phyloP scores from a whole-genome alignment of 2,797 vertebrate genomes.

The Siniperca undulata region DNA sequence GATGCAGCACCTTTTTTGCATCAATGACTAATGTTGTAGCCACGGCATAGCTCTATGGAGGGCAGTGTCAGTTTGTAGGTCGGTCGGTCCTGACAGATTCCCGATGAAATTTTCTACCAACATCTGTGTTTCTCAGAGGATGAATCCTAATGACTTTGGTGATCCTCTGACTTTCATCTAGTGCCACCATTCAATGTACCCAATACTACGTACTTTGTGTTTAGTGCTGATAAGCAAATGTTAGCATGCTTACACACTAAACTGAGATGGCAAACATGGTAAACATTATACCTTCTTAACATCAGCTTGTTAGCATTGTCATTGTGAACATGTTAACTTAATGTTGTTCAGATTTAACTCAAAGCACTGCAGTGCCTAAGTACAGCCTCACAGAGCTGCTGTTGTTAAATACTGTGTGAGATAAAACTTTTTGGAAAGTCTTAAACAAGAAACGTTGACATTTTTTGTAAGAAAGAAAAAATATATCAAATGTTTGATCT shows the following conservation, averaged over 20 bases:
- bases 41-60: not conserved
- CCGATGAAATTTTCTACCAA: not conserved
- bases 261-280: not conserved
- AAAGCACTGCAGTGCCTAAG: not conserved
- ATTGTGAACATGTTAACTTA: not conserved
- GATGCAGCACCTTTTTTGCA: conserved; percentile 6
- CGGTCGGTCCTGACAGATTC: not conserved
- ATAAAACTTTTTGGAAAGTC: conserved; percentile 1
- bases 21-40: not conserved
- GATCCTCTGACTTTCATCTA: not conserved
- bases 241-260: not conserved
- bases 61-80: not conserved
- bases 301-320: too few species aligned
- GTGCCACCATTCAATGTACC: not conserved
- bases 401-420: not conserved
- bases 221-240: not conserved
- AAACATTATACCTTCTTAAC: not conserved
- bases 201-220: not conserved
- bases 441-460: not conserved
- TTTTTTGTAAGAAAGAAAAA: conserved; percentile 8
- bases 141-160: not conserved
- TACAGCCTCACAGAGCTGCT: not conserved
- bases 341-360: not conserved
- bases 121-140: not conserved
- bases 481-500: not conserved